phyloP scores from a whole-genome alignment of 2,888 invertebrate genomes.

The Synergus gifuensis region DNA sequence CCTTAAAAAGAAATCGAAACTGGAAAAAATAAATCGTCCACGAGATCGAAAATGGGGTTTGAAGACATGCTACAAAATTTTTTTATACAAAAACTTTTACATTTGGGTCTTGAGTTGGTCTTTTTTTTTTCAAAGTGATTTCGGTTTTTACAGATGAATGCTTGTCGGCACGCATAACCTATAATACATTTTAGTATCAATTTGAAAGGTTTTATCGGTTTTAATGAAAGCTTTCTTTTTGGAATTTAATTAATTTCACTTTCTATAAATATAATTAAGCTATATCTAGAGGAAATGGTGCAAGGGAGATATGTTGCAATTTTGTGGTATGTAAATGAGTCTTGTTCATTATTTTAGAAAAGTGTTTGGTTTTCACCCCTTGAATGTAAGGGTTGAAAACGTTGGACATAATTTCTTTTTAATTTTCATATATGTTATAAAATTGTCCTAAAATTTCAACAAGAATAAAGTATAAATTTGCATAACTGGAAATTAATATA shows the following conservation, averaged over 20 bases:
- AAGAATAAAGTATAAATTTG: neutral
- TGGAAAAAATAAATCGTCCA: neutral
- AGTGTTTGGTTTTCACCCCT: neutral
- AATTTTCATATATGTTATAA: neutral
- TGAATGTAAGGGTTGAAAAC: neutral
- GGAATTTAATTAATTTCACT: neutral
- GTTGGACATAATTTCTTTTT: neutral
- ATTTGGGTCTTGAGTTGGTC: neutral
- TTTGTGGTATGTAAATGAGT: neutral
- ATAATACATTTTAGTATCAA: neutral
- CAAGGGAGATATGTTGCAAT: neutral
- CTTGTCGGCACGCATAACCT: neutral
- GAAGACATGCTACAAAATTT: conserved; percentile 4
- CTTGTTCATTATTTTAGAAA: neutral
- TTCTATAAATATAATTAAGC: neutral
- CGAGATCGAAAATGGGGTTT: neutral
- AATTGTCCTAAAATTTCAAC: neutral
- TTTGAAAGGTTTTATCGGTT: neutral
- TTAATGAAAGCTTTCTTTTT: neutral
- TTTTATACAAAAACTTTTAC: neutral
- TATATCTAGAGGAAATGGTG: neutral
- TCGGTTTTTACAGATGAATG: neutral
- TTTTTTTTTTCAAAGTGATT: conserved; percentile 5
- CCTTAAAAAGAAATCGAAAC: conserved; percentile 4
- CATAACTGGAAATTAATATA: neutral